phyloP scores from a whole-genome alignment of 2,888 invertebrate species.

The Thelaira solivaga region DNA sequence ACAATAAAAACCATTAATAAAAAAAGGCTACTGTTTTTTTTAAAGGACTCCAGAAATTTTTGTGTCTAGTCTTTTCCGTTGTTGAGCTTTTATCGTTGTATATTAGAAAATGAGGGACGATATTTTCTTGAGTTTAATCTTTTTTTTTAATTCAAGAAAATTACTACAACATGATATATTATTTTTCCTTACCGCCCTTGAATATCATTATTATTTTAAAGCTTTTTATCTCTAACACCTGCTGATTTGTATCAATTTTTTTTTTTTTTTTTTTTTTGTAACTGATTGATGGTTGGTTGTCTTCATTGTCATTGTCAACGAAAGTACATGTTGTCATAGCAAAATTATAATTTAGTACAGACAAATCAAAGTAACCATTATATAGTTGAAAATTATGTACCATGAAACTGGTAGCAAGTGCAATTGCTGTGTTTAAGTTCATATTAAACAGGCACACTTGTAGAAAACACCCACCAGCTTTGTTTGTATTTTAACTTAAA shows the following conservation, averaged over 20 bases:
- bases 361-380: constrained; percentile 22
- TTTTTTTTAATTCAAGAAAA: no score
- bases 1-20: constrained; percentile 56
- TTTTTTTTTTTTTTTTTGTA: no score
- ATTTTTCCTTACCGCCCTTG: not conserved
- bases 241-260: constrained; percentile 42
- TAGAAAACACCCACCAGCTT: no score
- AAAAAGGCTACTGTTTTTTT: constrained; percentile 3
- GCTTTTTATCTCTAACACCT: constrained; percentile 54
- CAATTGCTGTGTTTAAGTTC: no score
- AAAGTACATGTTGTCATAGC: constrained; percentile 31
- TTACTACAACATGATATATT: no score
- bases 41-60: not conserved
- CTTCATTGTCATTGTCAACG: constrained; percentile 9
- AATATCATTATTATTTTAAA: constrained; percentile 43
- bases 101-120: no score
- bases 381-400: not conserved
- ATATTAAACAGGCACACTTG: no score
- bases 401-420: no score
- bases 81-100: no score
- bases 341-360: constrained; percentile 21
- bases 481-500: no score
- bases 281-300: constrained; percentile 55
- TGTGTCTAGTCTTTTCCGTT: constrained; percentile 12
- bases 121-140: no score